These are phyloP conservation scores for Cryptus armator DNA, from an alignment of 2,888 invertebrate genomes.

Conservation along the genomic window DNA sequence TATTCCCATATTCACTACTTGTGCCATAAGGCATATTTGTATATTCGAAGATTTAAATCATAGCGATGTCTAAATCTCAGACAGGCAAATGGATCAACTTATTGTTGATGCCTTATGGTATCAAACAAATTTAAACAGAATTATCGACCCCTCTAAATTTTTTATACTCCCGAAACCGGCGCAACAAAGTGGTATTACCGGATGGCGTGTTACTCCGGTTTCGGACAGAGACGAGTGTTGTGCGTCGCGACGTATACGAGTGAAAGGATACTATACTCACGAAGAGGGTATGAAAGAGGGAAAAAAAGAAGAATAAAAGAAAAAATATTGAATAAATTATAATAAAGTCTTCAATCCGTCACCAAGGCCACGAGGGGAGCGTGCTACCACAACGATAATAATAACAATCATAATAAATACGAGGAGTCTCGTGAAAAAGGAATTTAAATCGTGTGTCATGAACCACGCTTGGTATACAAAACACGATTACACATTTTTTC, in stretches of 20 bases:
- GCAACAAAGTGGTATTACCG: background rate
- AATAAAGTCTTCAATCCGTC: conserved; percentile 43
- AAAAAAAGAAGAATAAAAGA: conserved; percentile 18
- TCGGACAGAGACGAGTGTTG: conserved; percentile 45
- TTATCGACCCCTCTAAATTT: background rate
- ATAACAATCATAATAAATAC: conserved; percentile 49
- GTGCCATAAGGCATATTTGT: too few species aligned
- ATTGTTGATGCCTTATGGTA: background rate
- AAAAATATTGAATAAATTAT: conserved; percentile 40
- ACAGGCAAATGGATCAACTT: too few species aligned
- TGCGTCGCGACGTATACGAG: conserved; percentile 25
- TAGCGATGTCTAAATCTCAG: too few species aligned
- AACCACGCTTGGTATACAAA: conserved; percentile 27
- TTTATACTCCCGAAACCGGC: background rate
- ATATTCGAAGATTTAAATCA: too few species aligned
- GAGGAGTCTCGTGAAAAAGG: conserved; percentile 43
- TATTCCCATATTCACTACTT: too few species aligned
- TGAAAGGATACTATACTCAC: conserved; percentile 49
- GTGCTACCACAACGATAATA: conserved; percentile 26
- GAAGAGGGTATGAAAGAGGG: conserved; percentile 7
- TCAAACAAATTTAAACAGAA: background rate
- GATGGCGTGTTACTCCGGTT: conserved; percentile 39
- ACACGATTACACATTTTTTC: conserved; percentile 28
- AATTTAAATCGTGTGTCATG: conserved; percentile 40
- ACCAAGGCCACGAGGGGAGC: conserved; percentile 57